Conservation (phyloP, 2,113 vertebrate genomes). For the Daphoenositta chrysoptera region DNA sequence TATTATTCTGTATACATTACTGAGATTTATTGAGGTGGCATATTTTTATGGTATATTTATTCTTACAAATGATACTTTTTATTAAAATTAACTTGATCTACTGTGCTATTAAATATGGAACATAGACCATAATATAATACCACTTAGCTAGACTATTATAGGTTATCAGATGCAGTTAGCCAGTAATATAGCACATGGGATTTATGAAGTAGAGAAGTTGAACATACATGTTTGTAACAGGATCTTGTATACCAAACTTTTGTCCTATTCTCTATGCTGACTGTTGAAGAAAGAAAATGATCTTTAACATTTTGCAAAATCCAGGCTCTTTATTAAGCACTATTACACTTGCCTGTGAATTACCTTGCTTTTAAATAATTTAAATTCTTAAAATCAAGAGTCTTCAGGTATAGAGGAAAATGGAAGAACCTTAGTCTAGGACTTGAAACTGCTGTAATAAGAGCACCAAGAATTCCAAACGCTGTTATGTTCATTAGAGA, state of each 20-base stretch:
- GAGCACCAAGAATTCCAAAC: background rate
- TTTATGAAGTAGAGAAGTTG: background rate
- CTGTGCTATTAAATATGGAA: conserved; percentile 61
- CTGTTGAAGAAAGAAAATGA: background rate
- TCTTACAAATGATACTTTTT: conserved; percentile 53
- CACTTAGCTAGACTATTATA: conserved; percentile 13
- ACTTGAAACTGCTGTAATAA: background rate
- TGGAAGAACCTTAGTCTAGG: background rate
- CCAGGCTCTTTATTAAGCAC: background rate
- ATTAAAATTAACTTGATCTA: conserved; percentile 63
- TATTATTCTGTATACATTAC: conserved; percentile 45
- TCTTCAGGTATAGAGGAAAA: background rate
- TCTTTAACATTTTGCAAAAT: background rate
- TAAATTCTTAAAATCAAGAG: background rate
- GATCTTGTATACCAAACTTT: background rate
- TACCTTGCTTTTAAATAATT: background rate
- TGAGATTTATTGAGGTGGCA: conserved; percentile 45
- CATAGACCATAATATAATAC: conserved; percentile 11
- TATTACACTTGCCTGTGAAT: background rate
- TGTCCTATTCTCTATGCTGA: background rate
- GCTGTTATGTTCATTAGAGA: background rate
- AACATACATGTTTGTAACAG: background rate
- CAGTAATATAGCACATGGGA: background rate
- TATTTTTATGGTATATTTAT: conserved; percentile 60
- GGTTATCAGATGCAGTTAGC: conserved; percentile 1